Evolutionary conservation across 1,140 invertebrate genomes (phyloP).

Genomic region (Anthonomus grandis): DNA sequence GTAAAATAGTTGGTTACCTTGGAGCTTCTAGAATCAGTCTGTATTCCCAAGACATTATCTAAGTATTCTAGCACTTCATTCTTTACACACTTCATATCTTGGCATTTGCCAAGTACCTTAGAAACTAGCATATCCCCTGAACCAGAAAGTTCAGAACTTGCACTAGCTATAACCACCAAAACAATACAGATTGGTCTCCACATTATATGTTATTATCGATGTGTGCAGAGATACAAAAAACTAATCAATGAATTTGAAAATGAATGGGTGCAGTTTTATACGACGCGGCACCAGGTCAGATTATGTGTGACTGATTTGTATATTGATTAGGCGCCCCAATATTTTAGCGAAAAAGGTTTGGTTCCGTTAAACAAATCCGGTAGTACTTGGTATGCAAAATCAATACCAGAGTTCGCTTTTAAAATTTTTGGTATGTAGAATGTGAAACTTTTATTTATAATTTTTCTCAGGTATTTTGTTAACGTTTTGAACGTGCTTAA

Average conservation of each 20-base stretch:
- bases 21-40: constrained; percentile 54
- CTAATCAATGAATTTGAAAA: constrained; percentile 37
- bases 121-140: constrained; percentile 67
- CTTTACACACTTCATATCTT: constrained; percentile 67
- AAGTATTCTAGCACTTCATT: constrained; percentile 68
- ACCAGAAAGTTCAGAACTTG: constrained; percentile 54
- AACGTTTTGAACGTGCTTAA: too few relatives aligned
- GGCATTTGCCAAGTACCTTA: constrained; percentile 68
- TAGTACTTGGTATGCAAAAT: constrained; percentile 25
- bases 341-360: constrained; percentile 24
- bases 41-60: constrained; percentile 64
- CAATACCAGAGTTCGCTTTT: constrained; percentile 19
- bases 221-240: constrained; percentile 29
- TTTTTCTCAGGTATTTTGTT: too few relatives aligned
- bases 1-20: background rate
- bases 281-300: constrained; percentile 37
- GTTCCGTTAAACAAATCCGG: constrained; percentile 35
- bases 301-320: constrained; percentile 23
- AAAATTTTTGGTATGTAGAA: constrained; percentile 17
- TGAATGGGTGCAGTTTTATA: constrained; percentile 49
- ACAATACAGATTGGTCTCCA: constrained; percentile 44
- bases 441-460: constrained; percentile 15
- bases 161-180: constrained; percentile 50
- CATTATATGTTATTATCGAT: constrained; percentile 37
- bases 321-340: constrained; percentile 28